Evolutionary conservation across 1,140 invertebrate species (phyloP), one percentile per base, ranked within the genome.

Genomic region (Dinoponera quadriceps): DNA sequence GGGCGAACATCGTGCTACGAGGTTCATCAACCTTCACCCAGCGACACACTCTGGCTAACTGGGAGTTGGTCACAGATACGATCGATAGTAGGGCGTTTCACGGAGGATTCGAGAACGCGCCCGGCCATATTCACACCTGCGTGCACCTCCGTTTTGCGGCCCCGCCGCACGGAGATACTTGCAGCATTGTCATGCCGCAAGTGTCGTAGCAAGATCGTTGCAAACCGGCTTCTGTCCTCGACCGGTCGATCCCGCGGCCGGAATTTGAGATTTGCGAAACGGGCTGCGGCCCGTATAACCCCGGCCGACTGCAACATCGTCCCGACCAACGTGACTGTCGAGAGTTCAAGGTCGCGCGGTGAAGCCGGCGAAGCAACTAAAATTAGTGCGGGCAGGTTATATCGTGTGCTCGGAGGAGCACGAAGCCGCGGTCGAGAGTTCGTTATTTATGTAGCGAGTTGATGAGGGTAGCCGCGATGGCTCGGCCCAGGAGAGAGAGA

Each of bases 81-180:
- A 87, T 88, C 82, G 49, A 88, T 88, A 88, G 48, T 51, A 22
- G 66, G 63, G 69, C 57, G 71, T 65, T 71, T 68, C 85, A 48
- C 27, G 59, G 73, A 85, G 25, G 69, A 38, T 85, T 80, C 74
- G 49, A 71, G 82, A 84, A 85, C 65, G 25, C 71, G 33, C 63
- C 18, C 77, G 65, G 22, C 59, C 27, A 20, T 54, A 11, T 13
- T n/a, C 16, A 54, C 54, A 55, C 29, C 51, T 82, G 29, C 78
- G 38, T 59, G 4, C 33, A 20, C 3, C 22, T 44, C 38, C 38
- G 38, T 44, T 0, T 9, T 11, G 38, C 38, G 38, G 38, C 38
- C 38, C 38, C 11, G 3, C 38, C 38, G 7, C 7, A 44, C 7
- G 7, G 38, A 44, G 7, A 44, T 78, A 55, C 48, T 69, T 55